Evolutionary conservation across 2,888 invertebrate species (phyloP), one percentile per base, ranked within the genome.

Genomic region (Orthosia gothica): DNA sequence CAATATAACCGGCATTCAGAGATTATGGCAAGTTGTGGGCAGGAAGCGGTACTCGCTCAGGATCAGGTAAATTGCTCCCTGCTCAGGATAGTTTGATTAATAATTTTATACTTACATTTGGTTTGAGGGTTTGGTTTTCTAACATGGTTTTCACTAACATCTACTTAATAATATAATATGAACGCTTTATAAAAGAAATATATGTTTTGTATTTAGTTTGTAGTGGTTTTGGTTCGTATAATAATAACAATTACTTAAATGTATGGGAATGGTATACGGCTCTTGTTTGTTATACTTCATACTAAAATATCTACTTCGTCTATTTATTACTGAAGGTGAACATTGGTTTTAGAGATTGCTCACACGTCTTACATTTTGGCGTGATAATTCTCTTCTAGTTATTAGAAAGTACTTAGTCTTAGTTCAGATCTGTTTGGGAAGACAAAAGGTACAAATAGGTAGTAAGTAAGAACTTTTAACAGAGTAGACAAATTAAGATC

Each of bases 31-130:
- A 93, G 92, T 87, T 81, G 87, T 93, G 96, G 96, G 95, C 96
- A 96, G 96, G 96, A 96, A 95, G 96, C 96, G 96, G 96, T 96
- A 95, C 95, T 94, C 95, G 95, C 95, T 91, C 95, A 93, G 95
- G 96, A 96, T 88, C 95, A 96, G 96, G 96, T 96, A 96, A 92
- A 95, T 94, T 93, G 92, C 93, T 93, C 93, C 92, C 91, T 89
- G 94, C 93, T 93, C 94, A 94, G 95, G 95, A 95, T 94, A 94
- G 93, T 94, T 95, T 94, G 91, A 92, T 93, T 94, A 93, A 92
- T 92, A 92, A 89, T 91, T 90, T 90, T 91, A 89, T 90, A 93
- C 92, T 94, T 90, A 94, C 94, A 89, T 89, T 90, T 95, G 96
- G 95, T 95, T 94, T 95, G 94, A 93, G 95, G 95, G 95, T 93